Evolutionary conservation across 1,140 invertebrate genomes (phyloP).

Genomic region (Pachypeltis micranthus): DNA sequence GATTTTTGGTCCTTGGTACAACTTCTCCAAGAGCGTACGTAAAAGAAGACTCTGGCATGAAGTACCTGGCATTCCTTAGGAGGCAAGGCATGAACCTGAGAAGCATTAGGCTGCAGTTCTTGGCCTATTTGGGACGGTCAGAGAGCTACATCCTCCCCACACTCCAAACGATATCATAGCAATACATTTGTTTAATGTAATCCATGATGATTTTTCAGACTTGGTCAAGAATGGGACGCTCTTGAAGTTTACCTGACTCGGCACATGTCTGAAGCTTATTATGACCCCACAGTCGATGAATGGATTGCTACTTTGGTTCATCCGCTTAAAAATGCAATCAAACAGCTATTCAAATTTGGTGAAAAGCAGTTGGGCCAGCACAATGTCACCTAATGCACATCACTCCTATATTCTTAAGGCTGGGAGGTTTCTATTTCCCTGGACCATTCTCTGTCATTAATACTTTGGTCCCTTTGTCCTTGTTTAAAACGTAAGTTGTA

Average conservation of each 20-base stretch:
- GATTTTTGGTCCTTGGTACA: too few species aligned
- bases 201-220: slow-evolving; percentile 32
- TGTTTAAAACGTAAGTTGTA: too few species aligned
- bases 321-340: slow-evolving; percentile 33
- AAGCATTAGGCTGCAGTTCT: too few species aligned
- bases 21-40: too few species aligned
- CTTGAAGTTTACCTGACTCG: slow-evolving; percentile 41
- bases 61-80: too few species aligned
- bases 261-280: slow-evolving; percentile 41
- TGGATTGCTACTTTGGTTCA: slow-evolving; percentile 43
- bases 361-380: background rate
- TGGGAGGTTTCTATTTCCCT: too few species aligned
- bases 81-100: too few species aligned
- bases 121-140: too few species aligned
- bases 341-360: slow-evolving; percentile 8
- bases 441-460: too few species aligned
- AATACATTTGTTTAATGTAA: background rate
- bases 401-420: too few species aligned
- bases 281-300: slow-evolving; percentile 40
- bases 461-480: too few species aligned
- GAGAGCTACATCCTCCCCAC: background rate
- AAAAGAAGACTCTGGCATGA: too few species aligned
- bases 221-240: slow-evolving; percentile 40
- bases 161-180: background rate
- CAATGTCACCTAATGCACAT: background rate